Evolutionary conservation across 2,113 vertebrate species (phyloP).

Genomic region (Hippocampus guttulatus): DNA sequence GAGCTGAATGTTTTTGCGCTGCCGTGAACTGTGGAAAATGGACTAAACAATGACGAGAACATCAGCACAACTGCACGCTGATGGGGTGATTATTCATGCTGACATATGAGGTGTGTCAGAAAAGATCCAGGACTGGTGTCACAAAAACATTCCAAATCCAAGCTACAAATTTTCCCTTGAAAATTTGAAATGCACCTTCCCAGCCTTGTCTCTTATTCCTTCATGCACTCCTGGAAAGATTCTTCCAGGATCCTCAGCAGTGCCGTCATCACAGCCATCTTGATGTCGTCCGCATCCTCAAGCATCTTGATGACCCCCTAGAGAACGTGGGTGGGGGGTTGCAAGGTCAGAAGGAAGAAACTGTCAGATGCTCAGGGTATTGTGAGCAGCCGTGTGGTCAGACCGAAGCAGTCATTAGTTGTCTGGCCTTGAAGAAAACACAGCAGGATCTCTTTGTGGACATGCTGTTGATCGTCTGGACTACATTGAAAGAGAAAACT

Average conservation of each 20-base stretch:
- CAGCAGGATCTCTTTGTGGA: neutral
- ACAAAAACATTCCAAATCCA: neutral
- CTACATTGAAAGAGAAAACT: neutral
- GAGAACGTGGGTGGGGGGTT: neutral
- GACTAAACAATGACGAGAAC: constrained; percentile 41
- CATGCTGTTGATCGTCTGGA: neutral
- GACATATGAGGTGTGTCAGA: neutral
- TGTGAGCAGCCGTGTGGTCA: neutral
- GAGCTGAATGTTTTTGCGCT: constrained; percentile 16
- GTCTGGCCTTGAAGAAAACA: neutral
- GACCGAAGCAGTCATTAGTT: neutral
- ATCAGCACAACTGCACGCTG: constrained; percentile 15
- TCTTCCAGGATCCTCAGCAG: too few species aligned
- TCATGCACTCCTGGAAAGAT: neutral
- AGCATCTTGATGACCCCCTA: neutral
- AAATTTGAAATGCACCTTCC: neutral
- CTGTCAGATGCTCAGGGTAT: neutral
- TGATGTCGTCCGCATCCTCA: too few species aligned
- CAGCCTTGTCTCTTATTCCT: neutral
- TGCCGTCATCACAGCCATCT: too few species aligned
- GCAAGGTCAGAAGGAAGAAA: neutral
- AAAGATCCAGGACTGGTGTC: neutral
- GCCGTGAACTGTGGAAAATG: constrained; percentile 46
- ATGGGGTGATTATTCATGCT: constrained; percentile 6
- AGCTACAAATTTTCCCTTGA: neutral